Base-by-base conservation (phyloP, 2,113 vertebrate genomes). In the Cinclus mexicanus region DNA sequence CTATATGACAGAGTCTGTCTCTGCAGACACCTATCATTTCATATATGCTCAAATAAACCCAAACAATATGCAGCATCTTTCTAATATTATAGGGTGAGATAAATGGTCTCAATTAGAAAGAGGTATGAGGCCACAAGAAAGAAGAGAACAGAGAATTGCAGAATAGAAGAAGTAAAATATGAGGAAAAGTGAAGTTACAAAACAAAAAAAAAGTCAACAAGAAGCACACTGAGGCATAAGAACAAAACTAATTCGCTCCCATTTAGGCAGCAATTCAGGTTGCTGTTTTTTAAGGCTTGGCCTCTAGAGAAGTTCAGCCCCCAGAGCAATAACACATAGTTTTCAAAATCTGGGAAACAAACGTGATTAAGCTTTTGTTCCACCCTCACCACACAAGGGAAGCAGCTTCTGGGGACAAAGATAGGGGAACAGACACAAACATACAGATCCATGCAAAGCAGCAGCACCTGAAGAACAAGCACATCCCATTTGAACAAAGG, bases 401-500 rank as follows among this genome's bases (percentile, higher is more conserved):
- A 87, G 64, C 17, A 53, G 15, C 12, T 63, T 89, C 91, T 50
- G 29, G 35, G 49, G 56, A 61, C 14, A 53, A 63, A 52, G 21
- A 24, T 29, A 14, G 9, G 24, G 24, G 64, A 78, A 33, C 11
- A 33, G 41, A 29, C 52, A n/a, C 2, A 3, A 78, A 53, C 3
- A 1, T 0, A 0, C 8, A 47, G 33, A 78, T 53, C 25, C 17
- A 63, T 41, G 33, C 26, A 26, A 49, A 71, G 31, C 59, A 91
- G 35, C 29, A 63, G 4, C 39, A 78, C 35, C 60, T 67, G 33
- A 89, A 68, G 14, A 75, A 75, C 0, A 0, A 80, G 4, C 24
- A 57, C 0, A 0, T 13, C 14, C 5, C 23, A 46, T 37, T 13
- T 0, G 1, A 77, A 31, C 22, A 81, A 78, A 39, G 4, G 10